Conservation (phyloP, 2,888 invertebrate genomes). For the Sarcophaga variegata region DNA sequence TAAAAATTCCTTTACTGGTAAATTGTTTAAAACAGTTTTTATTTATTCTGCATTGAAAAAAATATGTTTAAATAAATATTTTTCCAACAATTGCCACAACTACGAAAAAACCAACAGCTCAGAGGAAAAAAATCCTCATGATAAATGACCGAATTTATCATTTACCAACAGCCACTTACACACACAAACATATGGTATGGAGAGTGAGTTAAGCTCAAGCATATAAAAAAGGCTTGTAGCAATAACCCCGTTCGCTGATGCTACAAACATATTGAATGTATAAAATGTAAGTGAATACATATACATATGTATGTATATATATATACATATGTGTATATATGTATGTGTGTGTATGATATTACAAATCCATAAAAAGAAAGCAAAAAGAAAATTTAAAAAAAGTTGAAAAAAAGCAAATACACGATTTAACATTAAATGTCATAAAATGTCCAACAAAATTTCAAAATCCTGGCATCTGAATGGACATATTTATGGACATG, state of each 20-base stretch:
- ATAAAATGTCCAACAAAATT: conserved; percentile 30
- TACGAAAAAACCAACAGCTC: background rate
- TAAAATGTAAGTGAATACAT: background rate
- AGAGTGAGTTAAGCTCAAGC: background rate
- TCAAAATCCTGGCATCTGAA: background rate
- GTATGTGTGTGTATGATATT: too few relatives aligned
- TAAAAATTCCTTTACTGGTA: background rate
- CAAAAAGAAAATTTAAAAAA: too few relatives aligned
- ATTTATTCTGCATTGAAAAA: too few relatives aligned
- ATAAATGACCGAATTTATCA: conserved; percentile 56
- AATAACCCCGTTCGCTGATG: background rate
- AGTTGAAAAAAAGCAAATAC: background rate
- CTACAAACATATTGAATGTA: background rate
- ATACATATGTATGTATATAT: too few relatives aligned
- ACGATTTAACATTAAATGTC: conserved; percentile 35
- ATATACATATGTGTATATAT: too few relatives aligned
- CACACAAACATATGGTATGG: too few relatives aligned
- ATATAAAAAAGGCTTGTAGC: background rate
- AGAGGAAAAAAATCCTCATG: conserved; percentile 35
- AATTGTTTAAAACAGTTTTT: too few relatives aligned
- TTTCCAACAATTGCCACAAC: background rate
- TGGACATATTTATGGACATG: too few relatives aligned
- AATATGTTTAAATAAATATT: conserved; percentile 18
- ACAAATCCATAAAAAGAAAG: too few relatives aligned
- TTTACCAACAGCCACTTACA: background rate